Evolutionary conservation across 2,797 vertebrate genomes (phyloP).

Genomic region (Tolypeutes matacus): DNA sequence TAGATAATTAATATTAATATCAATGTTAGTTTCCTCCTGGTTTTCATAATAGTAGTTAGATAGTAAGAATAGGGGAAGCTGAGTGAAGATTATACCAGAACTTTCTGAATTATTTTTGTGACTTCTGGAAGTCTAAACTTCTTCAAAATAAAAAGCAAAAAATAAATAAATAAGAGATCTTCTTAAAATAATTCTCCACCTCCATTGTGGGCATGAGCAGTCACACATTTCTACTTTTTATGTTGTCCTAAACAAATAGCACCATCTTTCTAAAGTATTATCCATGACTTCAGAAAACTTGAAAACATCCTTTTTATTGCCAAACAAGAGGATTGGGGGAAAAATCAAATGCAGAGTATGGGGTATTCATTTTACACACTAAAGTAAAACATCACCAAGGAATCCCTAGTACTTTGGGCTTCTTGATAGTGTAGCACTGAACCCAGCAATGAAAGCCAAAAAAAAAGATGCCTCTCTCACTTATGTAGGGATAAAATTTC

Average conservation of each 20-base stretch:
- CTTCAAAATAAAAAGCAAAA: conserved; percentile 29
- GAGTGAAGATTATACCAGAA: background rate
- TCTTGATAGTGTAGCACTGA: background rate
- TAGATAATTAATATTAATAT: background rate
- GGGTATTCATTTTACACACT: background rate
- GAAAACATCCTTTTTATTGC: background rate
- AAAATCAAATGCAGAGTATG: background rate
- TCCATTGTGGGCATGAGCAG: background rate
- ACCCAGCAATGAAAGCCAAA: background rate
- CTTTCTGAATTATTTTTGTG: background rate
- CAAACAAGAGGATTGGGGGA: background rate
- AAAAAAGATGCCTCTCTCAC: background rate
- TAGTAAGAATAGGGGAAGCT: background rate
- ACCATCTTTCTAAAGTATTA: background rate
- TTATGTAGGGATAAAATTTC: background rate
- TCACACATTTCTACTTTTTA: conserved; percentile 31
- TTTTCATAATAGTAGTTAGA: background rate
- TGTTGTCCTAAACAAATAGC: background rate
- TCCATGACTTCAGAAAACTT: background rate
- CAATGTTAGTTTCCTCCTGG: background rate
- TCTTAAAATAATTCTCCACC: conserved; percentile 21
- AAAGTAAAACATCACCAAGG: background rate
- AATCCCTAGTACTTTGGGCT: background rate
- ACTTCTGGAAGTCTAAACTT: background rate
- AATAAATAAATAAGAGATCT: background rate